phyloP scores from a whole-genome alignment of 2,113 vertebrate species.

The Verasper variegatus region DNA sequence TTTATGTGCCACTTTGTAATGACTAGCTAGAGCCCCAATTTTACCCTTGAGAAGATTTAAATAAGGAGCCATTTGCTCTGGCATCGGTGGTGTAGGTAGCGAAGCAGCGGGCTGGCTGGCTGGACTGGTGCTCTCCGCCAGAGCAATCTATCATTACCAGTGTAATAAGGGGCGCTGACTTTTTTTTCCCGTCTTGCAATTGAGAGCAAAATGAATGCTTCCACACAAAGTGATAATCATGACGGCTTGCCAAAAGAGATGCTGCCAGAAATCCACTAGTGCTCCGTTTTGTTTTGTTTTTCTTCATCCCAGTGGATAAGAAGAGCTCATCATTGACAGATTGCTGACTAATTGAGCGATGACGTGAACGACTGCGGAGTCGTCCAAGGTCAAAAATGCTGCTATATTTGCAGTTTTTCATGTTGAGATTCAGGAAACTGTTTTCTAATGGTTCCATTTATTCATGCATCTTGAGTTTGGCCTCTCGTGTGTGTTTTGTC shows the following conservation, averaged over 20 bases:
- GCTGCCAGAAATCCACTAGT: slow-evolving; percentile 58
- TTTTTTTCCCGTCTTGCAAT: slow-evolving; percentile 71
- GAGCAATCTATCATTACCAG: slow-evolving; percentile 79
- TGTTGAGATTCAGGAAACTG: slow-evolving; percentile 5
- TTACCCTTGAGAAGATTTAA: slow-evolving; percentile 76
- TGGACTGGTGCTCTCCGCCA: slow-evolving; percentile 69
- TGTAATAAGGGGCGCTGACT: slow-evolving; percentile 76
- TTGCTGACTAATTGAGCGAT: slow-evolving; percentile 66
- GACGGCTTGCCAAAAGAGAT: slow-evolving; percentile 58
- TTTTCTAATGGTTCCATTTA: background rate
- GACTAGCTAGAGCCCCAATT: slow-evolving; percentile 75
- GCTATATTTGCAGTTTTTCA: slow-evolving; percentile 35
- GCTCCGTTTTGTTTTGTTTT: slow-evolving; percentile 60
- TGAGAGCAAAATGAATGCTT: slow-evolving; percentile 81
- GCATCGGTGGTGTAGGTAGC: slow-evolving; percentile 76
- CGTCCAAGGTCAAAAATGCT: slow-evolving; percentile 33
- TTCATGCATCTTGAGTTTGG: background rate
- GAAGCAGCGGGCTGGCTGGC: slow-evolving; percentile 53
- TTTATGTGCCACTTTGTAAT: slow-evolving; percentile 76
- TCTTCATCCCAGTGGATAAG: slow-evolving; percentile 46
- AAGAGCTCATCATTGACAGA: slow-evolving; percentile 49
- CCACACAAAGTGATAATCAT: slow-evolving; percentile 79
- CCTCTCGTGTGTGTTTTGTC: background rate
- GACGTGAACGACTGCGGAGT: slow-evolving; percentile 37
- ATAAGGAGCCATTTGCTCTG: slow-evolving; percentile 73